Base-by-base conservation (phyloP, 1,140 invertebrate genomes). In the Diplogasteroides magnus region DNA sequence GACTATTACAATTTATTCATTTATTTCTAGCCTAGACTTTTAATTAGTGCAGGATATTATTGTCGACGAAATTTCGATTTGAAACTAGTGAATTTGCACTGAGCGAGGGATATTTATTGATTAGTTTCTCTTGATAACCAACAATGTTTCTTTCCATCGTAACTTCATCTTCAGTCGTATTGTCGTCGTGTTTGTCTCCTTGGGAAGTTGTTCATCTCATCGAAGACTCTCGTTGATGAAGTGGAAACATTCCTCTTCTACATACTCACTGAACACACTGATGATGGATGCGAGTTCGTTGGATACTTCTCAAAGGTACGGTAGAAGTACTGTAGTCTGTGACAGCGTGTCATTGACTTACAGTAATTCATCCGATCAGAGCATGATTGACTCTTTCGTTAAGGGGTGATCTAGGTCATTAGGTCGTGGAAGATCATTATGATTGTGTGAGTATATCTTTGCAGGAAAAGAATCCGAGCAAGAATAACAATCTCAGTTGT, bases 181-280 rank as follows among this genome's bases (percentile, higher is more conserved):
- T 94, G 95, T 28, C 96, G 98, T 85, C 97, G 98, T 84, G 85
- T 98, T 1, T 99, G 94, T 84, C 85, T 98, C 32, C 84, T 99
- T 27, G 94, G 96, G 11, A 98, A 98, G 85, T 85, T 98, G 69
- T 99, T 99, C 84, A 85, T 99, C 3, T 95, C 98, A 84, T 96
- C 98, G 84, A 99, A 99, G 85, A 98, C 94, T 0, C 84, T 98
- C 28, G 97, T 97, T 83, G 98, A 98, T 80, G 96, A 99, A 82
- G 98, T 96, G 13, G 95, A 98, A 85, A 96, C 96, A 1, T 99
- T 99, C 86, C 85, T 97, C 1, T 99, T 98, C 85, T 99, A 98
- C 83, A 91, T 97, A 0, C 94, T 98, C 91, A 97, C 94, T 26
- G 93, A 98, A 82, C 90, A 90, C 77, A 88, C 89, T 74, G 77